Conservation (phyloP, 2,113 vertebrate genomes). For the Agapornis roseicollis region DNA sequence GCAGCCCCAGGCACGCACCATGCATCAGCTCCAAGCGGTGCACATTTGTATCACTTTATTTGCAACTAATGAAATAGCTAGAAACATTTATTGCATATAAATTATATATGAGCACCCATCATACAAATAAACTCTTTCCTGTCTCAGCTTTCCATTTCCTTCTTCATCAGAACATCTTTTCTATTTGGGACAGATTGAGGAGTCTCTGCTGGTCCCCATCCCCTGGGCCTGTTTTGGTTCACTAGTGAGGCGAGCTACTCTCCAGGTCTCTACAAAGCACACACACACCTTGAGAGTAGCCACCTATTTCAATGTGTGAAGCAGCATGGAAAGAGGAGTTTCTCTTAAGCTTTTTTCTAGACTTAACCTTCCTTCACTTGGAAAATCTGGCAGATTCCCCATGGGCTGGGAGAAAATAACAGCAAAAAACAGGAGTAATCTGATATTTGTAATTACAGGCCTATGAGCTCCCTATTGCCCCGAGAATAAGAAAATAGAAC, state of each 20-base stretch:
- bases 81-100: slow-evolving; percentile 47
- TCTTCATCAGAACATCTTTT: slow-evolving; percentile 3
- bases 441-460: slow-evolving; percentile 20
- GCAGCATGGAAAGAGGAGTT: not conserved
- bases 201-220: not conserved
- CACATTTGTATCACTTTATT: slow-evolving; percentile 58
- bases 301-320: not conserved
- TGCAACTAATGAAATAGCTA: slow-evolving; percentile 61
- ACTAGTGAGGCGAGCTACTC: not conserved
- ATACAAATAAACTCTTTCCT: slow-evolving; percentile 43
- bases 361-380: not conserved
- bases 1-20: slow-evolving; percentile 14
- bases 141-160: slow-evolving; percentile 5
- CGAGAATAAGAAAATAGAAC: slow-evolving; percentile 1
- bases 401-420: not conserved
- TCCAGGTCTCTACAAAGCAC: not conserved
- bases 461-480: not conserved
- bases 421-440: slow-evolving; percentile 18
- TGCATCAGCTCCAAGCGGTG: slow-evolving; percentile 27
- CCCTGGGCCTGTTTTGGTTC: not conserved
- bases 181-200: not conserved
- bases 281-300: not conserved
- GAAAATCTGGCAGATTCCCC: slow-evolving; percentile 14
- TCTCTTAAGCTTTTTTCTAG: not conserved
- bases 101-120: slow-evolving; percentile 43